phyloP scores from a whole-genome alignment of 2,888 invertebrate species.

The Eudemis profundana region DNA sequence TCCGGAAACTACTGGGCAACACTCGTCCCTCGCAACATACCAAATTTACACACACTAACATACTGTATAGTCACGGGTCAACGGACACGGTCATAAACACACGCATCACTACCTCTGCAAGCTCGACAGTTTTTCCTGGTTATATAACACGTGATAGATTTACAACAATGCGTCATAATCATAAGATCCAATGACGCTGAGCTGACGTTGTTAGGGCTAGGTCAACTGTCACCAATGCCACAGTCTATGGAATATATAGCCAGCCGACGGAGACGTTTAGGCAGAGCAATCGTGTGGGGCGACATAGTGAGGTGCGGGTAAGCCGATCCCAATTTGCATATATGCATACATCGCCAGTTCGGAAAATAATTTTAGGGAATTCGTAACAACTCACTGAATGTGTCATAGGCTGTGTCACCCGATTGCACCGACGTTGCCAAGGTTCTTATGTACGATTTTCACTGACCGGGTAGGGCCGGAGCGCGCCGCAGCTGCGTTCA shows the following conservation, averaged over 20 bases:
- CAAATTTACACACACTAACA: background rate
- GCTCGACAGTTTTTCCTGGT: slow-evolving; percentile 33
- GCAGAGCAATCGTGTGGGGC: no score
- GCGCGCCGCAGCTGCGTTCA: no score
- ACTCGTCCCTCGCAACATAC: slow-evolving; percentile 24
- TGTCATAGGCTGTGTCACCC: no score
- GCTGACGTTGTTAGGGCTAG: slow-evolving; percentile 12
- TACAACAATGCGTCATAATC: slow-evolving; percentile 35
- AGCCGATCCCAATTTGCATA: no score
- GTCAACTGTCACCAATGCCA: background rate
- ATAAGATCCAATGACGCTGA: slow-evolving; percentile 27
- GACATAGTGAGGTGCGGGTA: no score
- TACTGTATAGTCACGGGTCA: slow-evolving; percentile 48
- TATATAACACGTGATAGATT: slow-evolving; percentile 8
- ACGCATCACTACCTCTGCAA: slow-evolving; percentile 52
- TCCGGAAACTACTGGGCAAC: slow-evolving; percentile 41
- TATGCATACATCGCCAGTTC: no score
- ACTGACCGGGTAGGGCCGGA: no score
- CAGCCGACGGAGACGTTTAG: no score
- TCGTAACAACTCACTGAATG: no score
- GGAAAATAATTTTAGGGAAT: no score
- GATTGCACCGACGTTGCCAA: no score
- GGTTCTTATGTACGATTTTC: no score
- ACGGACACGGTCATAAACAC: slow-evolving; percentile 51
- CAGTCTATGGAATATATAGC: background rate